A percentile compares a stretch with the other conserved stretches of the same genome.
Evolutionary conservation across 2,113 vertebrate genomes (phyloP).

Genomic region (Cyprinus carpio): DNA sequence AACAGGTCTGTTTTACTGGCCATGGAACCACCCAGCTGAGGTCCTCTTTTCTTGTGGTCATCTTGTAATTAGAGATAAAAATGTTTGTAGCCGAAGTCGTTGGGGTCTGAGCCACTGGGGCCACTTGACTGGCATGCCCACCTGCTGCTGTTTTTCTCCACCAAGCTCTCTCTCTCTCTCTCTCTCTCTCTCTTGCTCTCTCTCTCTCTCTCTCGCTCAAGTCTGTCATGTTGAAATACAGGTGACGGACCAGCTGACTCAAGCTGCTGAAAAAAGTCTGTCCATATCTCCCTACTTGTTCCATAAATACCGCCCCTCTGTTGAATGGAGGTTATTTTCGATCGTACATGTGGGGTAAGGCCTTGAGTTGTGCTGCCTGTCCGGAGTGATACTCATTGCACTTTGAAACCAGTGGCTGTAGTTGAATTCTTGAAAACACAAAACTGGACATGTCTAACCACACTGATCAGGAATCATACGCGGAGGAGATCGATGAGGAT

Average conservation of each 20-base stretch:
- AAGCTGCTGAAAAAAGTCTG: conserved; percentile 76
- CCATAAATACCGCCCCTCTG: conserved; percentile 84
- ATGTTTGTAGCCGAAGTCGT: not conserved
- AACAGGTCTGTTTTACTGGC: not conserved
- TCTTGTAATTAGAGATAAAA: not conserved
- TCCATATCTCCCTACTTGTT: conserved; percentile 62
- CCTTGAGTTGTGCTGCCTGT: conserved; percentile 37
- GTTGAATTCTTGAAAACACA: conserved; percentile 7
- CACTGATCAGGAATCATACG: conserved; percentile 43
- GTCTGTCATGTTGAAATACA: conserved; percentile 86
- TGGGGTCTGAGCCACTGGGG: not conserved
- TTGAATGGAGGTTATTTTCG: conserved; percentile 89
- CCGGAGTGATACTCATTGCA: conserved; percentile 46
- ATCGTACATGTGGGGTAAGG: conserved; percentile 55
- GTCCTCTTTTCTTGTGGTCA: not conserved
- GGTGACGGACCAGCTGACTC: conserved; percentile 85
- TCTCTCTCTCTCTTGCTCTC: too few relatives aligned
- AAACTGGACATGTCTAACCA: conserved; percentile 66
- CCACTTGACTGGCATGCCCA: conserved; percentile 55
- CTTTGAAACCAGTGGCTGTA: not conserved
- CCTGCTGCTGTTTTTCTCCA: conserved; percentile 74
- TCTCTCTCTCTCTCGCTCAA: conserved; percentile 23
- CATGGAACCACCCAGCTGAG: not conserved
- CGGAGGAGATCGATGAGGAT: conserved; percentile 63
- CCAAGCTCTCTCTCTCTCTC: conserved; percentile 16